phyloP scores from a whole-genome alignment of 2,113 vertebrate genomes.

The Narcine bancroftii region DNA sequence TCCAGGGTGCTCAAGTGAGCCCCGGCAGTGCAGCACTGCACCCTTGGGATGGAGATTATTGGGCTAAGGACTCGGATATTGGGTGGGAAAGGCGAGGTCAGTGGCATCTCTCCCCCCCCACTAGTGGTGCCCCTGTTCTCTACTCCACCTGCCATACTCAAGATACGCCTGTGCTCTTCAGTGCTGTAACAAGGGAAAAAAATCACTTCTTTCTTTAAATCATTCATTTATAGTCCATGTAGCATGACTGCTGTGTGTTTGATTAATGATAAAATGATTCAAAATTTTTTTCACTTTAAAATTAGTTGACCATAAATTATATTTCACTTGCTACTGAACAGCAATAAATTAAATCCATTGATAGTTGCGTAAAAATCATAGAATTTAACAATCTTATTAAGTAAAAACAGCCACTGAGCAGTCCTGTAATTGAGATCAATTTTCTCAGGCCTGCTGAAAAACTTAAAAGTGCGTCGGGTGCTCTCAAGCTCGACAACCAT shows the following conservation, averaged over 20 bases:
- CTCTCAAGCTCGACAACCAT: too few relatives aligned
- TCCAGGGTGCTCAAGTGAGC: too few relatives aligned
- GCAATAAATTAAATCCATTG: conserved; percentile 29
- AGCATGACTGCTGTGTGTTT: not conserved
- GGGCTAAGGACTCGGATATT: too few relatives aligned
- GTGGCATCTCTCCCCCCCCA: too few relatives aligned
- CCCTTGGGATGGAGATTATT: too few relatives aligned
- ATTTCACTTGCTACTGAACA: conserved; percentile 13
- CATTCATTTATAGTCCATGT: not conserved
- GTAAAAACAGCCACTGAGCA: conserved; percentile 24
- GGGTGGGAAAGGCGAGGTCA: too few relatives aligned
- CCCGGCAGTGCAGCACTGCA: too few relatives aligned
- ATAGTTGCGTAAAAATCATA: not conserved
- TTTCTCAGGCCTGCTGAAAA: not conserved
- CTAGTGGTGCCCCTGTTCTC: too few relatives aligned
- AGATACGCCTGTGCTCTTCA: too few relatives aligned
- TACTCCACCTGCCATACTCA: too few relatives aligned
- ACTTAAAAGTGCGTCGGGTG: too few relatives aligned
- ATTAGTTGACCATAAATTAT: conserved; percentile 31
- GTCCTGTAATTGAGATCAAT: conserved; percentile 35
- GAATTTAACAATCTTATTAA: conserved; percentile 21
- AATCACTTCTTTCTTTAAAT: not conserved
- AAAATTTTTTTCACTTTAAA: not conserved
- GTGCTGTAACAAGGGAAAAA: not conserved
- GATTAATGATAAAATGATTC: conserved; percentile 11